Conservation (phyloP, 2,888 invertebrate genomes). For the Quadroppia sp. region DNA sequence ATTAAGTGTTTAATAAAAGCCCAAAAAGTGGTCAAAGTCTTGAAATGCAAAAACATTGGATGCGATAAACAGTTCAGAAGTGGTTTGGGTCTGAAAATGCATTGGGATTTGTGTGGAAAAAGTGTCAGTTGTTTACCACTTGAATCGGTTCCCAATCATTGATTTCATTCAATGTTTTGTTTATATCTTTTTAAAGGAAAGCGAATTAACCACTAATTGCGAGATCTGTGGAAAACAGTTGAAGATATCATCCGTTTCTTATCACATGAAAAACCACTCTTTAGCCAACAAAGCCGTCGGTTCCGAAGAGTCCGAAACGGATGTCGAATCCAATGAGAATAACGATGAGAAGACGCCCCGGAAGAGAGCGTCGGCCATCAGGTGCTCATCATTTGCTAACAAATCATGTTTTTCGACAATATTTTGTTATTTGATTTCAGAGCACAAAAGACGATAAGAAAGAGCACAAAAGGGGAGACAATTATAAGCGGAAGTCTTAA, state of each 20-base stretch:
- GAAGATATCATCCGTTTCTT: neutral
- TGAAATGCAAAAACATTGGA: slow-evolving; percentile 33
- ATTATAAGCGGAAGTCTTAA: neutral
- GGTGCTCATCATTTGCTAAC: neutral
- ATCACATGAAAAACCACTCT: slow-evolving; percentile 20
- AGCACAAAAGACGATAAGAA: slow-evolving; percentile 5
- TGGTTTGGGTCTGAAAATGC: slow-evolving; percentile 35
- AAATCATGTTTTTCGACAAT: neutral
- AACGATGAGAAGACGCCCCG: neutral
- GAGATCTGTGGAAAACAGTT: slow-evolving; percentile 38
- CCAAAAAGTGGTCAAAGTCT: slow-evolving; percentile 23
- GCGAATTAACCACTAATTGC: slow-evolving; percentile 13
- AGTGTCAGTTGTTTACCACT: slow-evolving; percentile 10
- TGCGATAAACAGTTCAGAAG: slow-evolving; percentile 30
- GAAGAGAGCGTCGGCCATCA: slow-evolving; percentile 38
- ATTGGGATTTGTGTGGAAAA: slow-evolving; percentile 41
- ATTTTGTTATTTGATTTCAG: neutral
- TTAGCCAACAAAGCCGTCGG: neutral
- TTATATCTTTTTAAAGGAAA: slow-evolving; percentile 24
- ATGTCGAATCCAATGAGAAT: neutral
- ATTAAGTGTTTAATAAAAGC: slow-evolving; percentile 37
- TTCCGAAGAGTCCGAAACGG: neutral
- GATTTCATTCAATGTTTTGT: neutral
- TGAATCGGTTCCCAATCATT: neutral
- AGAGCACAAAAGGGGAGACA: slow-evolving; percentile 18